A percentile compares a stretch with the other conserved stretches of the same genome.
Conservation (phyloP, 2,113 vertebrate genomes). For the Colistium nudipinnis region DNA sequence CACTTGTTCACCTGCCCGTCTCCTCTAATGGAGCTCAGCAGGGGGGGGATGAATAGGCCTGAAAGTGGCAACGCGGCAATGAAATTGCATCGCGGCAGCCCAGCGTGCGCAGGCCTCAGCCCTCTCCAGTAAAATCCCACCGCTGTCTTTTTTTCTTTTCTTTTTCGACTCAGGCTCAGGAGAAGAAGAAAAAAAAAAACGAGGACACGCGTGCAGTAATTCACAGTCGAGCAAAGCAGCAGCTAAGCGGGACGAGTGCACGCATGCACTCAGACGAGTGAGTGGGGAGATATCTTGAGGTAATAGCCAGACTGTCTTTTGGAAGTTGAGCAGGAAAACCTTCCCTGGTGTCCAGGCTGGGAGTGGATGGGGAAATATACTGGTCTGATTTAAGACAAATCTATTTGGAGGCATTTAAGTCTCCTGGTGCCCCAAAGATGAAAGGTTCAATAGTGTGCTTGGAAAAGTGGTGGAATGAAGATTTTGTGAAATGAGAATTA, state of each 20-base stretch:
- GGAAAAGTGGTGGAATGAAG: conserved; percentile 20
- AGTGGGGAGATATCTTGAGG: conserved; percentile 44
- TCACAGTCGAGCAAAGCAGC: conserved; percentile 41
- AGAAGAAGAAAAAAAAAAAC: conserved; percentile 35
- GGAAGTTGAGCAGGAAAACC: conserved; percentile 47
- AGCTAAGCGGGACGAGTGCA: conserved; percentile 20
- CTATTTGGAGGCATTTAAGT: conserved; percentile 58
- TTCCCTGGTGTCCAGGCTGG: conserved; percentile 23
- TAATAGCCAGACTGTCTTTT: conserved; percentile 64
- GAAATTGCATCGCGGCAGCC: conserved; percentile 68
- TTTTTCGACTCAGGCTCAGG: conserved; percentile 32
- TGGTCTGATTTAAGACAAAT: conserved; percentile 59
- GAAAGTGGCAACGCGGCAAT: conserved; percentile 53
- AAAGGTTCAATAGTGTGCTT: conserved; percentile 35
- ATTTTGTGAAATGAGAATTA: conserved; percentile 39
- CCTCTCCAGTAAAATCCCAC: conserved; percentile 55
- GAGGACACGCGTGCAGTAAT: conserved; percentile 31
- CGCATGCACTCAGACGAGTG: conserved; percentile 33
- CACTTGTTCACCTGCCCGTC: conserved; percentile 82
- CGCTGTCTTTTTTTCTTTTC: conserved; percentile 58
- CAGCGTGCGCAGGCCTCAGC: conserved; percentile 42
- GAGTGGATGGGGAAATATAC: conserved; percentile 50
- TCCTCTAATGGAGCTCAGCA: conserved; percentile 83
- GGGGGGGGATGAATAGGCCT: conserved; percentile 75
- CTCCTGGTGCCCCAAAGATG: conserved; percentile 35